Percentiles rank a stretch among this genome's conserved stretches.
Conservation (phyloP, 2,888 invertebrate genomes). For the Acrocera orbiculus region DNA sequence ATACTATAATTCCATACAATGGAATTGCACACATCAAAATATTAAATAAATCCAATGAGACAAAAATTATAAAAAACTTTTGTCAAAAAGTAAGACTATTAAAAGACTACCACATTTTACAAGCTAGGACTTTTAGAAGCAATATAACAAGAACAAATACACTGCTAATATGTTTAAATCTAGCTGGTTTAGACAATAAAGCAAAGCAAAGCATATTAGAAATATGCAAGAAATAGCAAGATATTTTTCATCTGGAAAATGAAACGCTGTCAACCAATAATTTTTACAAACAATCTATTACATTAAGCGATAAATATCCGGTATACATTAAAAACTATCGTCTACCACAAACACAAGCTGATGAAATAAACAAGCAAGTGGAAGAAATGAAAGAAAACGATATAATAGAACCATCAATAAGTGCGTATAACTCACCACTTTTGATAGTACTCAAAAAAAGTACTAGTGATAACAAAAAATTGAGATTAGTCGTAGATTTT, state of each 20-base stretch:
- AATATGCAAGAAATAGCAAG: not conserved
- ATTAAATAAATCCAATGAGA: not conserved
- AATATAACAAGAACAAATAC: not conserved
- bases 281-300: not conserved
- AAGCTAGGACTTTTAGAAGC: too few species aligned
- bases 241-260: not conserved
- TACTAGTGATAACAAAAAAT: not conserved
- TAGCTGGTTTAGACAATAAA: not conserved
- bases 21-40: slow-evolving; percentile 6
- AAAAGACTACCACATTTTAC: not conserved
- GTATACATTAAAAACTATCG: slow-evolving; percentile 4
- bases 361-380: slow-evolving; percentile 13
- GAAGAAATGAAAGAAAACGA: slow-evolving; percentile 15
- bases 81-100: not conserved
- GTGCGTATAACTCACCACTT: slow-evolving; percentile 13
- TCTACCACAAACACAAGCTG: slow-evolving; percentile 3
- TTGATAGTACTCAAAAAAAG: slow-evolving; percentile 13
- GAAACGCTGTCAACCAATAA: not conserved
- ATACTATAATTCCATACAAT: slow-evolving; percentile 2
- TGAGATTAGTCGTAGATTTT: not conserved
- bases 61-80: not conserved
- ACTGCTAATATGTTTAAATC: too few species aligned
- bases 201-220: not conserved
- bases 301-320: not conserved
- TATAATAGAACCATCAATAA: slow-evolving; percentile 15